Evolutionary conservation across 2,888 invertebrate genomes (phyloP), one percentile per base, ranked within the genome.

Genomic region (Conchocele bisecta): DNA sequence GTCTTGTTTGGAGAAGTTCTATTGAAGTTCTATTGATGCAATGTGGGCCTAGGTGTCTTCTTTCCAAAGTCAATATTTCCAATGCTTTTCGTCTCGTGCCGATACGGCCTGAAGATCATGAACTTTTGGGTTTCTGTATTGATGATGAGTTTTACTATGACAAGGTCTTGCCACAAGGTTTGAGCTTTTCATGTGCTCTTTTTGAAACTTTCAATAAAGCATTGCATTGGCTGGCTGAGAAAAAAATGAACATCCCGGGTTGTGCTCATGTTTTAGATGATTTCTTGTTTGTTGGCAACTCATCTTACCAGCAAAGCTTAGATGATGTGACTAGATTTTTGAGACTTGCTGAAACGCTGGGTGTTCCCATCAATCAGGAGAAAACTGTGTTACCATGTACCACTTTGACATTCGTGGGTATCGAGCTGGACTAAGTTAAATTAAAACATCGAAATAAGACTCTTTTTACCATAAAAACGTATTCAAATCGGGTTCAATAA

Each of bases 321-420:
- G 13, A 42, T 28, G 7, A 51, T 20, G n/a, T 69, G 17, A 22
- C 50, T 9, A 28, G 37, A 13, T 71, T 65, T 26, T 39, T 44
- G 1, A 15, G 22, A 22, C 20, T 71, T n/a, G 60, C 60, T 26
- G 17, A 42, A 13, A 51, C 28, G 11, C 24, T 67, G 5, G 72
- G 66, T 20, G 22, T 72, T 17, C 72, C 72, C 0, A 57, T 72
- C 15, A 67, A 72, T 39, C 20, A 51, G 3, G 61, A 51, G 17
- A 72, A 70, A 60, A 57, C 66, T 13, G 53, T 66, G 0, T 17
- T 39, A 6, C 63, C 72, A n/a, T 26, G 26, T n/a, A 72, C 66
- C 9, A 51, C 35, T 7, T 20, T 67, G 2, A 29, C 56, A 42
- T 54, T 66, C 33, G 20, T 58, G 11, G 66, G 61, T 0, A 61